A percentile compares a stretch with the other conserved stretches of the same genome.
Conservation (phyloP, 2,113 vertebrate genomes). For the Megaptera novaeangliae region DNA sequence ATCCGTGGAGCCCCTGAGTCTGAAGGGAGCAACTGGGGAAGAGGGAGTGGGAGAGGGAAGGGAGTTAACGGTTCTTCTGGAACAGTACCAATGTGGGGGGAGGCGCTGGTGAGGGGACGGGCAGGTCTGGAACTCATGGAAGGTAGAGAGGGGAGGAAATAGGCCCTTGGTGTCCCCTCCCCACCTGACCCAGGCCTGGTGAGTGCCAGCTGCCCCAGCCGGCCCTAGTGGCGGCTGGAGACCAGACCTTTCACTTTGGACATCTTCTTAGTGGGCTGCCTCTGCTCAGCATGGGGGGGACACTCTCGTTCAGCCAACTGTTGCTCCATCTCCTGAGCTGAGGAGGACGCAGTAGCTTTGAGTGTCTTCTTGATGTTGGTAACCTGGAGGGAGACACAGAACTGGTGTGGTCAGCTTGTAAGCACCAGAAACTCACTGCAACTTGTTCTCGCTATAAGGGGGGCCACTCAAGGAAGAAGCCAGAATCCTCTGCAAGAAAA, state of each 20-base stretch:
- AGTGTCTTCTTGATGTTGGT: conserved; percentile 87
- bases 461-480: neutral
- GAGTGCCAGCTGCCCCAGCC: conserved; percentile 75
- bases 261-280: conserved; percentile 88
- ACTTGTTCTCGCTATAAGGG: neutral
- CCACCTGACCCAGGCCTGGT: conserved; percentile 59
- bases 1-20: conserved; percentile 63
- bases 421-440: neutral
- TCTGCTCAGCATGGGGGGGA: conserved; percentile 83
- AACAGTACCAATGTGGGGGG: conserved; percentile 45
- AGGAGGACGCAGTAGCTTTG: conserved; percentile 82
- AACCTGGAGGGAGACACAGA: conserved; percentile 78
- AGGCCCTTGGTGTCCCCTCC: conserved; percentile 67
- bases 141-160: conserved; percentile 62
- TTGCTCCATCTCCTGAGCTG: conserved; percentile 84
- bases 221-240: conserved; percentile 87
- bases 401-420: neutral
- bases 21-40: conserved; percentile 45
- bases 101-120: conserved; percentile 62
- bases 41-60: neutral
- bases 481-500: neutral
- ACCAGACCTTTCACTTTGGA: conserved; percentile 90
- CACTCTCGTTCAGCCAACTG: conserved; percentile 84
- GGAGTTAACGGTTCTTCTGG: conserved; percentile 8
- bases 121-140: conserved; percentile 81